Evolutionary conservation across 2,888 invertebrate genomes (phyloP).

Genomic region (Apotomis betuletana): DNA sequence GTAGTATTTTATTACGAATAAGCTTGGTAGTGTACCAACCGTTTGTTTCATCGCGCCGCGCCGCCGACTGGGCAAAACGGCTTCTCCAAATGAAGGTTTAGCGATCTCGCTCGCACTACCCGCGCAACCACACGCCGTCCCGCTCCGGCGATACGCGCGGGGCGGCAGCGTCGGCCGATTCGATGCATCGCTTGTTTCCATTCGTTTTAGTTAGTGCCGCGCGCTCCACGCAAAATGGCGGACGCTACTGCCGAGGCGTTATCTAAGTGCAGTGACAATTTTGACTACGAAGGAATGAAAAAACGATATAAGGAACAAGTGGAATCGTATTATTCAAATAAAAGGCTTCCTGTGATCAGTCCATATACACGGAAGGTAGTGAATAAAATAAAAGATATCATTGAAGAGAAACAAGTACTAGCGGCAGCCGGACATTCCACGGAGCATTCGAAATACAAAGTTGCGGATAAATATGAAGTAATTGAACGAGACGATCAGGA

Average conservation of each 20-base stretch:
- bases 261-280: slow-evolving; percentile 1
- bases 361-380: slow-evolving; percentile 23
- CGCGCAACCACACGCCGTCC: neutral
- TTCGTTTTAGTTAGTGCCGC: slow-evolving; percentile 13
- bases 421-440: slow-evolving; percentile 9
- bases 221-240: slow-evolving; percentile 36
- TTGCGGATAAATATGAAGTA: slow-evolving; percentile 25
- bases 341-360: neutral
- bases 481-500: slow-evolving; percentile 11
- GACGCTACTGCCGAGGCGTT: neutral
- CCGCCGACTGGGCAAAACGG: slow-evolving; percentile 24
- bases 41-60: slow-evolving; percentile 8
- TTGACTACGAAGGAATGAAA: slow-evolving; percentile 14
- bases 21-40: slow-evolving; percentile 22
- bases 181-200: slow-evolving; percentile 5
- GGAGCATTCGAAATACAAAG: slow-evolving; percentile 14
- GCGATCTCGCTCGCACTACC: slow-evolving; percentile 5
- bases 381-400: slow-evolving; percentile 19
- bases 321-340: slow-evolving; percentile 19
- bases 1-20: neutral
- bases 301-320: slow-evolving; percentile 17
- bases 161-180: neutral
- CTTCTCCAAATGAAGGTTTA: slow-evolving; percentile 5
- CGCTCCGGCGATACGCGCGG: slow-evolving; percentile 5
- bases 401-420: slow-evolving; percentile 17